Base-by-base conservation (phyloP, 1,140 invertebrate species). In the Eupristina koningsbergeri region DNA sequence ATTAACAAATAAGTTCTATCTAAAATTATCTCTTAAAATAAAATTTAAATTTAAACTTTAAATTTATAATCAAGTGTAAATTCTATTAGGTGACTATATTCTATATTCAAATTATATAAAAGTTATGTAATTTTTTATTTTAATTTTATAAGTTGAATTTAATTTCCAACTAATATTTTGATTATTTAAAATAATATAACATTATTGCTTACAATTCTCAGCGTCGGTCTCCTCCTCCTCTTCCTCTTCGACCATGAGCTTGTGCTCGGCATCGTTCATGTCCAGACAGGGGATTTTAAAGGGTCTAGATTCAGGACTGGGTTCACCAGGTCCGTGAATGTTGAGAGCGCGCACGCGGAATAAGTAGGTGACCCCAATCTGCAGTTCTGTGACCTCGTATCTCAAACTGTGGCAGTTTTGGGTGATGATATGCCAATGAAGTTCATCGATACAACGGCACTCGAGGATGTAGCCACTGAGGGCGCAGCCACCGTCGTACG, bases 401-500 rank as follows among this genome's bases (percentile, higher is more conserved):
- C 94, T 95, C 74, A 96, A 89, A 41, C 95, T 94, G 85, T 95
- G 93, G 87, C 95, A 95, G 81, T 93, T 92, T 77, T 94, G 93
- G 1, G 94, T 93, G 80, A 95, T 90, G 86, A 93, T 91, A 63
- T 89, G 92, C 95, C 95, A 96, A 39, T 91, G 90, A 31, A 89
- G 89, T 79, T 93, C 92, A 86, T 93, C 91, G 86, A 91, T 90
- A 34, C 93, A 91, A 75, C 93, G 93, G 91, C 96, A 95, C 90
- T 98, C 96, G 29, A 98, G 94, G 29, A 94, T 93, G 89, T 97
- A 98, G 73, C 96, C 96, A 31, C 95, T 96, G 69, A 98, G 94
- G 77, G 96, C 96, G 81, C 96, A 95, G 47, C 97, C 97, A n/a
- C 97, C 97, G 89, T 98, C 97, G 87, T 96, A 97, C 1, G 95